These are phyloP conservation scores for Leucania comma DNA, from an alignment of 2,888 invertebrate species.

Conservation along the genomic window DNA sequence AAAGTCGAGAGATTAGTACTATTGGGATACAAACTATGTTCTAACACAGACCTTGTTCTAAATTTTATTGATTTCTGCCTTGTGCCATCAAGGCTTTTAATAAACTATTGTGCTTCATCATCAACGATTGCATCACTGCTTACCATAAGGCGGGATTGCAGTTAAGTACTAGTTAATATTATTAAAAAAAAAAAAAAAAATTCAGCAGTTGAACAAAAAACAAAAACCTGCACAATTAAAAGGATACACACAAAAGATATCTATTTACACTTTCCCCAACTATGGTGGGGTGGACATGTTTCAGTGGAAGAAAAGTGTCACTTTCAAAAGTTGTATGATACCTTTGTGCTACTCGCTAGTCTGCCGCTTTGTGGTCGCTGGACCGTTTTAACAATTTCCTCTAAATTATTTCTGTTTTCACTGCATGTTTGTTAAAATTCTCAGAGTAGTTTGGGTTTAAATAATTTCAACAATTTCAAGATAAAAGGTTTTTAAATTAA, in stretches of 20 bases:
- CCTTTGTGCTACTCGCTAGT: constrained; percentile 36
- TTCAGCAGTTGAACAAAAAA: too few relatives aligned
- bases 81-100: too few relatives aligned
- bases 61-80: too few relatives aligned
- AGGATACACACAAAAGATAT: not conserved
- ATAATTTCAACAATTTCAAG: not conserved
- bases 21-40: too few relatives aligned
- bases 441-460: not conserved
- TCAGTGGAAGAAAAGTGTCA: constrained; percentile 28
- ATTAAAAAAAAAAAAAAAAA: too few relatives aligned
- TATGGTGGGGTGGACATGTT: not conserved
- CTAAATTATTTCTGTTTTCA: constrained; percentile 26
- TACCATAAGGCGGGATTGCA: too few relatives aligned
- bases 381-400: constrained; percentile 14
- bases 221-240: not conserved
- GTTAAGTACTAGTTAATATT: too few relatives aligned
- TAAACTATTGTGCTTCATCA: too few relatives aligned
- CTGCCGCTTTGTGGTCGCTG: constrained; percentile 26
- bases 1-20: too few relatives aligned
- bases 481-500: not conserved
- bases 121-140: too few relatives aligned
- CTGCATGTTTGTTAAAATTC: not conserved
- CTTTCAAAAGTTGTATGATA: constrained; percentile 29
- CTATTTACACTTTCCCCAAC: not conserved
- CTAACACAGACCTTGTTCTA: too few relatives aligned